phyloP scores from a whole-genome alignment of 2,113 vertebrate species.

The Cettia cetti region DNA sequence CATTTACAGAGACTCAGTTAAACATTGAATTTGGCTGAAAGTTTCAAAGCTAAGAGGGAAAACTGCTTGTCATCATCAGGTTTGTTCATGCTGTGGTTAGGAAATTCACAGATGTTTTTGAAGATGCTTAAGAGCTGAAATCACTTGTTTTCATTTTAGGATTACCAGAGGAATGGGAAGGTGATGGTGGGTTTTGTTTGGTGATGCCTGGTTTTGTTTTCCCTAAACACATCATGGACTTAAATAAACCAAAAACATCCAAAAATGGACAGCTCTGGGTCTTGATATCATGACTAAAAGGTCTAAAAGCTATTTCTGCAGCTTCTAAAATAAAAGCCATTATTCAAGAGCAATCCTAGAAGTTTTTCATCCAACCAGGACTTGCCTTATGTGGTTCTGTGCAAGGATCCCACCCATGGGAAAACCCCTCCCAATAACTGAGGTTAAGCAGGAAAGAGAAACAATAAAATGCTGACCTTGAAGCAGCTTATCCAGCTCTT shows the following conservation, averaged over 20 bases:
- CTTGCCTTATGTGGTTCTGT: accelerated
- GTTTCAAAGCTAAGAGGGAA: neutral
- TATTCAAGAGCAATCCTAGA: neutral
- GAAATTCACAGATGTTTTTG: neutral
- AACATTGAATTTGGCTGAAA: neutral
- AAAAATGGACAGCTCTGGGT: neutral
- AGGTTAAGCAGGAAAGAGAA: neutral
- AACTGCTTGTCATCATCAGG: too few species aligned
- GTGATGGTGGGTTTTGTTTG: neutral
- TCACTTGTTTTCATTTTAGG: neutral
- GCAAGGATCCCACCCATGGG: neutral
- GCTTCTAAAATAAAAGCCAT: neutral
- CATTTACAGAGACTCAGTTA: neutral
- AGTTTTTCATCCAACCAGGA: neutral
- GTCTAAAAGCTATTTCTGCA: neutral
- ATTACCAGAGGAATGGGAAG: neutral
- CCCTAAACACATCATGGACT: neutral
- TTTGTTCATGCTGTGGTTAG: neutral
- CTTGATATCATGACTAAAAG: neutral
- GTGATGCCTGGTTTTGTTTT: neutral
- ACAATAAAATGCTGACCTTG: conserved; percentile 73
- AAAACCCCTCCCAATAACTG: neutral
- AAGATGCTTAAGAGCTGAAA: neutral
- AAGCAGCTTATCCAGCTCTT: conserved; percentile 94
- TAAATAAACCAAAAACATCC: neutral